A percentile compares a stretch with the other conserved stretches of the same genome.
Evolutionary conservation across 1,140 invertebrate species (phyloP).

Genomic region (Bradynema listronoti): DNA sequence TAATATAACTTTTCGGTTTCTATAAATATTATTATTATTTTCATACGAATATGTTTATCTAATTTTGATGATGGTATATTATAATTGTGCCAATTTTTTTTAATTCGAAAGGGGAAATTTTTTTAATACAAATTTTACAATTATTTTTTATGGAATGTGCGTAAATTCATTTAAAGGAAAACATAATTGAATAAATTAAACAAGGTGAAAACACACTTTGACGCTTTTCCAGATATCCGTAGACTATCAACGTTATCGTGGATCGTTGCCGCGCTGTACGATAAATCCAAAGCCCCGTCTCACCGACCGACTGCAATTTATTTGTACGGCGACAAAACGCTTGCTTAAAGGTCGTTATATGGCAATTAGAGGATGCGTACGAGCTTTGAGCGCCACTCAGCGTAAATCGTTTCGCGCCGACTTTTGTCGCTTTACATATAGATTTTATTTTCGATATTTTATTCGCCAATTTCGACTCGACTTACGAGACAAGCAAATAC

Average conservation of each 20-base stretch:
- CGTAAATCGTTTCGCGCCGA: constrained; percentile 12
- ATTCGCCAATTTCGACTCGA: constrained; percentile 12
- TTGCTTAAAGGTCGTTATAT: constrained; percentile 17
- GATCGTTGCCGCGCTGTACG: constrained; percentile 1
- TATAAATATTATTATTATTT: too few relatives aligned
- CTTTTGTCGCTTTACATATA: constrained; percentile 24
- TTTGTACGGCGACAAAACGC: constrained; percentile 20
- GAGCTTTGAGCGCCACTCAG: constrained; percentile 21
- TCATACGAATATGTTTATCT: too few relatives aligned
- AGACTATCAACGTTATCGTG: constrained; percentile 23
- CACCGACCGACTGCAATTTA: constrained; percentile 8
- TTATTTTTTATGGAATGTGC: too few relatives aligned
- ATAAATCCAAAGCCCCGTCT: neutral
- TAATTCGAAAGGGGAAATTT: too few relatives aligned
- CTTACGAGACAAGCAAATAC: neutral
- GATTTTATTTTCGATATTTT: constrained; percentile 17
- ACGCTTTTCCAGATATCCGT: constrained; percentile 20
- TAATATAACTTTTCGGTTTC: neutral
- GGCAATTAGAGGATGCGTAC: neutral
- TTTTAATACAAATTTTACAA: too few relatives aligned
- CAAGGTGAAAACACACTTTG: too few relatives aligned
- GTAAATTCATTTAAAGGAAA: too few relatives aligned
- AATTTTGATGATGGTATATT: too few relatives aligned
- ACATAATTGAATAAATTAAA: too few relatives aligned
- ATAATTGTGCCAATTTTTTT: too few relatives aligned